These are phyloP conservation scores for Drosophila melanica DNA, from an alignment of 1,140 invertebrate species.

Conservation along the genomic window DNA sequence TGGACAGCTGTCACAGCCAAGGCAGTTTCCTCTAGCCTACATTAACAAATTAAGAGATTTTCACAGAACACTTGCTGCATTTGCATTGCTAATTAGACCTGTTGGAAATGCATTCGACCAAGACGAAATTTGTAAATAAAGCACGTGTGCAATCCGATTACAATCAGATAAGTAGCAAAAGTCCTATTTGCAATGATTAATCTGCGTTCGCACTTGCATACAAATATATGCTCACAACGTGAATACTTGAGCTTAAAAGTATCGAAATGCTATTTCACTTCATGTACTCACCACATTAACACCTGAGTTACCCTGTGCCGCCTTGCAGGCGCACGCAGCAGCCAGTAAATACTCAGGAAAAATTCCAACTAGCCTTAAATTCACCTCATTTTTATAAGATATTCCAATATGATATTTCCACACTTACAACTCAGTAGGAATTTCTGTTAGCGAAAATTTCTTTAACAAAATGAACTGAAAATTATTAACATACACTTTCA, in stretches of 20 bases:
- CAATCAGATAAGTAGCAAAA: neutral
- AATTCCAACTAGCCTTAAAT: neutral
- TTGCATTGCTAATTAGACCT: neutral
- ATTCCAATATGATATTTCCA: no score
- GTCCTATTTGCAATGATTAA: neutral
- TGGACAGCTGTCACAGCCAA: neutral
- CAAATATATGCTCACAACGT: no score
- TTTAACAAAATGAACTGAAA: no score
- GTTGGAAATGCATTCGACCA: neutral
- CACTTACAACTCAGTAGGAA: no score
- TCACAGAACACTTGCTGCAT: neutral
- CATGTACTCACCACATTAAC: neutral
- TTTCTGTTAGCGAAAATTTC: no score
- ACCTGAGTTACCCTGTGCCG: neutral
- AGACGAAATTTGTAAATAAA: slow-evolving; percentile 2
- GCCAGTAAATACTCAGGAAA: no score
- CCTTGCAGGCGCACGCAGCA: neutral
- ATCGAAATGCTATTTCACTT: neutral
- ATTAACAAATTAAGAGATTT: slow-evolving; percentile 37
- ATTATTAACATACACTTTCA: no score
- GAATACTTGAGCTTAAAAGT: no score
- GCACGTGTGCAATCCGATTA: neutral
- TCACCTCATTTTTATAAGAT: neutral
- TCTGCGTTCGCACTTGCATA: no score
- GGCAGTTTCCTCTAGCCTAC: neutral